phyloP scores from a whole-genome alignment of 2,797 vertebrate genomes.

The Rhinatrema bivittatum region DNA sequence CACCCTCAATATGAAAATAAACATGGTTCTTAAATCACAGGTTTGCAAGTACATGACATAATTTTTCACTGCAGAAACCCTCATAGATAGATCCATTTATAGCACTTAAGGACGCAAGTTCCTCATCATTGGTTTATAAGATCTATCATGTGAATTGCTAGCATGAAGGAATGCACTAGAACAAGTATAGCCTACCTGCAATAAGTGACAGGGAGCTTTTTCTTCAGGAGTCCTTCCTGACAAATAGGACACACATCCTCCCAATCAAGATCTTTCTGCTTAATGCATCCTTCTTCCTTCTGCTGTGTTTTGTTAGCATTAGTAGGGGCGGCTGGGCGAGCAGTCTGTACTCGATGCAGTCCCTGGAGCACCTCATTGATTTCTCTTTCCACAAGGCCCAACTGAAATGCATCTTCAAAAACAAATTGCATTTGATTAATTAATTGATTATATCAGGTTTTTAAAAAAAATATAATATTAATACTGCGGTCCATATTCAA shows the following conservation, averaged over 20 bases:
- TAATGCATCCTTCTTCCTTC: conserved; percentile 21
- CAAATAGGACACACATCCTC: conserved; percentile 65
- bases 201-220: conserved; percentile 50
- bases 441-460: too few relatives aligned
- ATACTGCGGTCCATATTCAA: too few relatives aligned
- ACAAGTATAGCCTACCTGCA: conserved; percentile 48
- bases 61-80: too few relatives aligned
- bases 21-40: too few relatives aligned
- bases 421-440: background rate
- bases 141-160: background rate
- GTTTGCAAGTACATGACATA: too few relatives aligned
- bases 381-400: conserved; percentile 58
- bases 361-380: conserved; percentile 51
- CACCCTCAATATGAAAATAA: too few relatives aligned
- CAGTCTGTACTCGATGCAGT: conserved; percentile 20
- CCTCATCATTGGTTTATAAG: too few relatives aligned
- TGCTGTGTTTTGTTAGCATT: background rate
- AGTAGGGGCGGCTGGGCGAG: background rate
- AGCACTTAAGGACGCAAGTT: too few relatives aligned
- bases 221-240: conserved; percentile 57
- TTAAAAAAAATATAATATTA: too few relatives aligned
- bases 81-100: too few relatives aligned
- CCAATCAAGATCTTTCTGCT: conserved; percentile 37
- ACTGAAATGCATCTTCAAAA: conserved; percentile 43
- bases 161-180: background rate